A percentile compares a stretch with the other conserved stretches of the same genome.
These are phyloP conservation scores for Lepas anatifera DNA, from an alignment of 2,888 invertebrate species.

Conservation along the genomic window DNA sequence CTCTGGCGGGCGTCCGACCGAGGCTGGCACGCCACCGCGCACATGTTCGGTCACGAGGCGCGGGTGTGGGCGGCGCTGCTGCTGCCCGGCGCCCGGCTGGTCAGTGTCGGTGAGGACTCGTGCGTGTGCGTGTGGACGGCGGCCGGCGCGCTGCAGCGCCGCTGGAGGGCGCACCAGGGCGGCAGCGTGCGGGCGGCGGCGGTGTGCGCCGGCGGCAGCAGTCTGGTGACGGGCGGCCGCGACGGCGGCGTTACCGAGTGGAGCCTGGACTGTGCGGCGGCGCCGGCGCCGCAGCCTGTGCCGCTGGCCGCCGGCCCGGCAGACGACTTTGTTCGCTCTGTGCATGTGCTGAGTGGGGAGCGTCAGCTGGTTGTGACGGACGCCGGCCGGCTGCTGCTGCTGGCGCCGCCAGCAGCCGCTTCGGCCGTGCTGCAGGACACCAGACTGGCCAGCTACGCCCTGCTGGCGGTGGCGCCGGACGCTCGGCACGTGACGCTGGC, in stretches of 20 bases:
- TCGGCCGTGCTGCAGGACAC: not conserved
- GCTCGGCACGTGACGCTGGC: not conserved
- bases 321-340: not conserved
- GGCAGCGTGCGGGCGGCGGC: not conserved
- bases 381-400: conserved; percentile 1
- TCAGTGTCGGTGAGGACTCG: conserved; percentile 6
- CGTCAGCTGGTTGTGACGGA: not conserved
- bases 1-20: not conserved
- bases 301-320: too few relatives aligned
- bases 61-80: not conserved
- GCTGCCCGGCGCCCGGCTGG: not conserved
- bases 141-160: not conserved
- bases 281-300: not conserved
- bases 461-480: not conserved
- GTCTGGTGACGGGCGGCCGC: not conserved
- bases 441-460: not conserved
- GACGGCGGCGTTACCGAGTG: not conserved
- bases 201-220: too few relatives aligned
- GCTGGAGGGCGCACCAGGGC: not conserved
- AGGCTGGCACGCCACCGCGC: not conserved
- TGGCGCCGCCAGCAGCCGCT: not conserved
- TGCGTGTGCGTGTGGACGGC: not conserved
- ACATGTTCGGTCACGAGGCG: not conserved
- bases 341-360: not conserved
- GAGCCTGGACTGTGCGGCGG: not conserved